Evolutionary conservation across 2,888 invertebrate genomes (phyloP).

Genomic region (Autographa gamma): DNA sequence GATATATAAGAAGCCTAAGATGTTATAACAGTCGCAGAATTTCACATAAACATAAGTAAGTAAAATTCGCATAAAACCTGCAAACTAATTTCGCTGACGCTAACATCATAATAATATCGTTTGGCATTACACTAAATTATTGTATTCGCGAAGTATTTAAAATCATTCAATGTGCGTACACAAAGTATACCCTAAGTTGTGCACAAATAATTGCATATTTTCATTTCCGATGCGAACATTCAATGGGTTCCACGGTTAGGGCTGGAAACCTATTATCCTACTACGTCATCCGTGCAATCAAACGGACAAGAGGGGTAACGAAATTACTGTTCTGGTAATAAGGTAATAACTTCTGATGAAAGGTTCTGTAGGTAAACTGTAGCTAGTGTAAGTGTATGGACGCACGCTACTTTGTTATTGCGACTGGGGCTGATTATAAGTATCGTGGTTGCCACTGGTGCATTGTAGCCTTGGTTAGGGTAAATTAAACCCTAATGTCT

Average conservation of each 20-base stretch:
- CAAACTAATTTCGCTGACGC: not conserved
- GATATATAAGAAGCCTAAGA: no score
- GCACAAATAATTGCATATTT: not conserved
- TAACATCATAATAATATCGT: not conserved
- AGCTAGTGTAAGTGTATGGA: no score
- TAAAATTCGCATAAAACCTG: not conserved
- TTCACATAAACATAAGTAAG: not conserved
- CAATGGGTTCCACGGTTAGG: not conserved
- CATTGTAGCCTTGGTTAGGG: no score
- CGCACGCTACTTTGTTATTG: no score
- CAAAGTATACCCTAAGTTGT: not conserved
- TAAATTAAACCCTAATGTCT: no score
- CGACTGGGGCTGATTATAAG: no score
- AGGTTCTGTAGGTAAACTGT: not conserved
- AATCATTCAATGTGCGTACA: not conserved
- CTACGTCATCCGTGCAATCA: not conserved
- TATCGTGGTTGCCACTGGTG: no score
- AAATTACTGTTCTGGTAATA: not conserved
- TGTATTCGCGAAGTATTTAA: not conserved
- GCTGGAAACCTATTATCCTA: not conserved
- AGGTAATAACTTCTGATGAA: not conserved
- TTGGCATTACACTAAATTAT: not conserved
- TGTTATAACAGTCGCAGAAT: no score
- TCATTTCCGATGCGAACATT: not conserved
- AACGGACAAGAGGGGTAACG: not conserved